Base-by-base conservation (phyloP, 2,797 vertebrate species). In the Rhinella marina region DNA sequence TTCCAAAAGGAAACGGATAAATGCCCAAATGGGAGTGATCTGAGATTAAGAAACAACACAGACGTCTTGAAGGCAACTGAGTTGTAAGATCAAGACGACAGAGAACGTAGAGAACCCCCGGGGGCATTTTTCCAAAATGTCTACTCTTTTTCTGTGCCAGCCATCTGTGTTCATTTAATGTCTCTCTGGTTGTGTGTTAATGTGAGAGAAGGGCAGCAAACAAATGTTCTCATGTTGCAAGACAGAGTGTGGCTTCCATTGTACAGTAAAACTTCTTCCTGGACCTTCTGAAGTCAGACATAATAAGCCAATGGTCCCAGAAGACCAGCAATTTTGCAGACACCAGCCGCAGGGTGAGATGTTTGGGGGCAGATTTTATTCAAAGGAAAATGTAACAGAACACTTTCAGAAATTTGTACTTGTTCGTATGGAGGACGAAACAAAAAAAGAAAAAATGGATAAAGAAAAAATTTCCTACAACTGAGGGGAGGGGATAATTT, bases 161-260 rank as follows among this genome's bases (percentile, higher is more conserved):
- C 95, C 98, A 99, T 99, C 97, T 99, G 98, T 95, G 95, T 98
- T 96, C 96, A 92, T 95, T 99, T 99, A 99, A 91, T 93, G 76
- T 70, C 84, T 88, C 78, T 88, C 86, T 78, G 84, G 66, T 77
- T 86, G 84, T 79, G 85, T 77, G 87, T 89, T 1, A 7, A 89
- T 90, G 88, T 90, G 82, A 84, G 81, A 70, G 72, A 78, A 89
- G 59, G 61, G 68, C 92, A 93, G 91, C 76, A 85, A 86, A 78
- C 92, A 92, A 85, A 89, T 95, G 94, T 95, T 96, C 97, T 99
- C 96, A 92, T 93, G 95, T 98, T 98, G 96, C 97, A 96, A 76
- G 93, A 94, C 95, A 96, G 95, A 96, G 95, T 96, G 96, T 96
- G 96, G 96, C 95, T 96, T 96, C 95, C 88, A 94, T 95, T 95